Evolutionary conservation across 2,113 vertebrate genomes (phyloP).

Genomic region (Coturnix japonica): DNA sequence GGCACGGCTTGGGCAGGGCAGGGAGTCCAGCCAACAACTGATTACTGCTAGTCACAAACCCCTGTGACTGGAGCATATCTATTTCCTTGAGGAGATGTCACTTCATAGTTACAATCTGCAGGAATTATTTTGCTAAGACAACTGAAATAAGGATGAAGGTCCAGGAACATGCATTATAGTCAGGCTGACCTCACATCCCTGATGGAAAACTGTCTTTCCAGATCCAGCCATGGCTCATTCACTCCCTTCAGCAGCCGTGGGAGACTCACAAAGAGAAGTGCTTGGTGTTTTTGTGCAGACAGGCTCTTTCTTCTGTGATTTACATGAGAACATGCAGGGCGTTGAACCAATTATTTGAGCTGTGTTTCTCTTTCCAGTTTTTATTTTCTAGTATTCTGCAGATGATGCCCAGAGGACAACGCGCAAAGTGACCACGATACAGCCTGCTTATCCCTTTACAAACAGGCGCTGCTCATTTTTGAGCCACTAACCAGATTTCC

Average conservation of each 20-base stretch:
- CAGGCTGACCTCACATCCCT: accelerated
- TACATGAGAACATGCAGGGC: background rate
- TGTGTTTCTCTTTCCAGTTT: background rate
- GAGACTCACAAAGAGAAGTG: background rate
- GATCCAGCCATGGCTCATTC: accelerated
- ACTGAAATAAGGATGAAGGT: background rate
- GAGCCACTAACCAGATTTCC: background rate
- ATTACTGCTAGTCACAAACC: too few relatives aligned
- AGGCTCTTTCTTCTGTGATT: background rate
- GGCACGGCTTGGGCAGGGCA: background rate
- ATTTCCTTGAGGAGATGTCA: background rate
- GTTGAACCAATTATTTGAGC: background rate
- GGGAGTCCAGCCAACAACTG: background rate
- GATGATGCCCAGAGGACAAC: background rate
- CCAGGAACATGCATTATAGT: background rate
- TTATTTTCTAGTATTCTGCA: background rate
- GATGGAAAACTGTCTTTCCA: background rate
- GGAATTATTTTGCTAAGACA: background rate
- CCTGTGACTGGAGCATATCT: background rate
- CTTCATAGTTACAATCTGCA: background rate
- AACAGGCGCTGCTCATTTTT: background rate
- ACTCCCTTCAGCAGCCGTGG: background rate
- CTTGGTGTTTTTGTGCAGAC: background rate
- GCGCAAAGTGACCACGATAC: accelerated
- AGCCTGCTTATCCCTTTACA: background rate